These are phyloP conservation scores for Eidolon helvum DNA, from an alignment of 2,113 vertebrate species.

Conservation along the genomic window DNA sequence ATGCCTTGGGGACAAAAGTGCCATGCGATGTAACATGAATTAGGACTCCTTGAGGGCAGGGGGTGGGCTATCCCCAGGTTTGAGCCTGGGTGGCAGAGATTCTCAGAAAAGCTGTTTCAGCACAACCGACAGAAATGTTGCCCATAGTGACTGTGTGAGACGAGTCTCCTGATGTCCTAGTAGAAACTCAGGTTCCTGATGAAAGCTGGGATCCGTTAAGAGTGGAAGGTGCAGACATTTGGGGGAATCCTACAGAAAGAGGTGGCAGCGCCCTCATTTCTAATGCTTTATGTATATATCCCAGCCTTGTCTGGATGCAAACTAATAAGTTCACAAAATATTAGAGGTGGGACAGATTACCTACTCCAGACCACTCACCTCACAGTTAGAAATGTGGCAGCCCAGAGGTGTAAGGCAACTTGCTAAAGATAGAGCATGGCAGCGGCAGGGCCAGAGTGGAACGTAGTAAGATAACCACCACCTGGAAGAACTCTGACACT, in stretches of 20 bases:
- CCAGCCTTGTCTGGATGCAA: not conserved
- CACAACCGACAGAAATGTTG: not conserved
- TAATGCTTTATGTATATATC: not conserved
- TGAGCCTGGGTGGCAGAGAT: not conserved
- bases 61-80: not conserved
- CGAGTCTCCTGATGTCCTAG: not conserved
- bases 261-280: not conserved
- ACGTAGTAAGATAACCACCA: not conserved
- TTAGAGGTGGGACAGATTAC: not conserved
- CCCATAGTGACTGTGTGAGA: not conserved
- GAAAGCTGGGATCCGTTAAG: not conserved
- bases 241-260: not conserved
- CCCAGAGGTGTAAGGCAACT: not conserved
- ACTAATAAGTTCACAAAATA: not conserved
- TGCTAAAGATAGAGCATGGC: not conserved
- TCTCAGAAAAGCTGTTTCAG: not conserved
- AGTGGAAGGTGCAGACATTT: not conserved
- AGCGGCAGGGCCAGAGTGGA: not conserved
- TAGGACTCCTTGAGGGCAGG: not conserved
- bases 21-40: not conserved
- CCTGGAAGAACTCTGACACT: fast-evolving
- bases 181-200: not conserved
- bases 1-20: not conserved
- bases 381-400: not conserved
- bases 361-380: not conserved